Base-by-base conservation (phyloP, 2,113 vertebrate genomes). In the Campylomormyrus numenius region DNA sequence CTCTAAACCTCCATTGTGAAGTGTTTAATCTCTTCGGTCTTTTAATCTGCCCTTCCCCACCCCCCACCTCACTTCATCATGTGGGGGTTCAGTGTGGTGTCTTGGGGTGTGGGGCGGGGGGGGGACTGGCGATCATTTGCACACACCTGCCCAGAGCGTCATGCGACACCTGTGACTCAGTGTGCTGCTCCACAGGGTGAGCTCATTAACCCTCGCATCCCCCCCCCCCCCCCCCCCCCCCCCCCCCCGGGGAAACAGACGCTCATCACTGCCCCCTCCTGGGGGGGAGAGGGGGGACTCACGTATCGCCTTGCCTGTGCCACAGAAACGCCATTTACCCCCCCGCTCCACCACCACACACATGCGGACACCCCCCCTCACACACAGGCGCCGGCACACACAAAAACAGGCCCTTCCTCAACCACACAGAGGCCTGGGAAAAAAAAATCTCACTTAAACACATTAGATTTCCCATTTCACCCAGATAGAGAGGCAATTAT, bases 401-500 rank as follows among this genome's bases (percentile, higher is more conserved):
- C 21, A 35, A 52, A 87, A 53, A 52, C 87, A 62, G 56, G 56
- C 56, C 87, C 94, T 95, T 95, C 94, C 95, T 70, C 87, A 46
- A 91, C 91, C 92, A 93, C 92, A 95, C 95, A 93, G 95, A 92
- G 93, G 96, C 95, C 96, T 97, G 87, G 95, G 95, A 94, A 85
- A 80, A 94, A 90, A 93, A 95, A 97, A 96, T 97, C 96, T 96
- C 96, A 96, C 97, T 97, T 97, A 96, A 97, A 97, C 96, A 97
- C 96, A 97, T 97, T 97, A 97, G 96, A 97, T 96, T 95, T 97
- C 96, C 97, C 95, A 96, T 97, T 97, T 97, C 96, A 97, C 95
- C 96, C 95, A 97, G 97, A 98, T 98, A 97, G 97, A 97, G 97
- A 97, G 96, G 97, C 97, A 97, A 97, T 98, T 98, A 98, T 97